phyloP scores from a whole-genome alignment of 2,113 vertebrate genomes.

The Argyrosomus japonicus region DNA sequence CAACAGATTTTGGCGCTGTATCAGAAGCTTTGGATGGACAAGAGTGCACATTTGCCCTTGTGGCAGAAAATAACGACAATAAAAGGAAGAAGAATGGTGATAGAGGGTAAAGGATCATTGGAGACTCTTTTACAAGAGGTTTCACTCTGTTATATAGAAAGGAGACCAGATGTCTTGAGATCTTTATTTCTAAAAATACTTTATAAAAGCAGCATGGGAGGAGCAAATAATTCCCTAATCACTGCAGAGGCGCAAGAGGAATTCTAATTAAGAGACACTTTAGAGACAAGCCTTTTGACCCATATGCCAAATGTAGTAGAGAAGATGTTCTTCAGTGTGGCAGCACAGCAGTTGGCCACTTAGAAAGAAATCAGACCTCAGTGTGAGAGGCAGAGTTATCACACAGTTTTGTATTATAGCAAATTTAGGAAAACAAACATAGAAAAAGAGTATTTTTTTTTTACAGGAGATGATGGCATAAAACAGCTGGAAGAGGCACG shows the following conservation, averaged over 20 bases:
- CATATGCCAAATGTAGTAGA: slow-evolving; percentile 5
- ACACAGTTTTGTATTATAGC: neutral
- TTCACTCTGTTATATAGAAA: slow-evolving; percentile 20
- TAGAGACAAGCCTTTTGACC: slow-evolving; percentile 29
- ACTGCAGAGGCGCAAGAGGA: slow-evolving; percentile 7
- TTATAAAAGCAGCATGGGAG: slow-evolving; percentile 26
- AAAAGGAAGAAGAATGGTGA: neutral
- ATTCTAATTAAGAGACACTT: slow-evolving; percentile 46
- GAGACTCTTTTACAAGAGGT: neutral
- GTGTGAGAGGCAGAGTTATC: slow-evolving; percentile 9
- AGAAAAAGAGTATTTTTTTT: neutral
- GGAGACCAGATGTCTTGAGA: slow-evolving; percentile 30
- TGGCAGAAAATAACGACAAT: neutral
- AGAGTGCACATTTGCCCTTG: neutral
- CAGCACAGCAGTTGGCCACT: slow-evolving; percentile 29
- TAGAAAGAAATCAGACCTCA: slow-evolving; percentile 24
- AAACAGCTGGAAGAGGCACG: neutral
- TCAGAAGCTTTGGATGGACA: neutral
- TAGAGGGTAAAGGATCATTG: neutral
- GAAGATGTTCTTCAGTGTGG: neutral
- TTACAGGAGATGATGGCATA: neutral
- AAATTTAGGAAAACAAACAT: slow-evolving; percentile 7
- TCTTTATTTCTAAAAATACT: slow-evolving; percentile 11
- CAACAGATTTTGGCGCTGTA: slow-evolving; percentile 5
- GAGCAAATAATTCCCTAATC: slow-evolving; percentile 40